Percentiles rank a stretch among this genome's conserved stretches.
phyloP scores from a whole-genome alignment of 2,888 invertebrate species.

The Meta bourneti region DNA sequence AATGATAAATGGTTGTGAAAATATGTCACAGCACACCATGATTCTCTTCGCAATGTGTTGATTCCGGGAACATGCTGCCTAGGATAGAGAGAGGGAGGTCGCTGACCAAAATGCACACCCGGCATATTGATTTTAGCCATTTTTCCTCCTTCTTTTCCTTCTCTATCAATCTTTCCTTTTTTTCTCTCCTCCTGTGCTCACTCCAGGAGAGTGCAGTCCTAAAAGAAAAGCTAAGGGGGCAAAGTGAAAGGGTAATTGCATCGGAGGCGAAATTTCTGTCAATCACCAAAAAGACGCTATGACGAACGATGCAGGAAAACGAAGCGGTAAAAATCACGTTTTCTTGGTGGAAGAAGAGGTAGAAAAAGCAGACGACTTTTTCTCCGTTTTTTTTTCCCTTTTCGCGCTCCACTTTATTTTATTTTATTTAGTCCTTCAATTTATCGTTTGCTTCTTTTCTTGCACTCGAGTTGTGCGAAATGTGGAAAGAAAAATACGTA shows the following conservation, averaged over 20 bases:
- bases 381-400: neutral
- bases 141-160: neutral
- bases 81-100: neutral
- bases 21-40: neutral
- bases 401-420: slow-evolving; percentile 37
- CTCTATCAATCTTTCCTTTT: slow-evolving; percentile 23
- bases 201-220: slow-evolving; percentile 14
- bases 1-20: no score
- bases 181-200: slow-evolving; percentile 4
- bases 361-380: slow-evolving; percentile 35
- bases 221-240: slow-evolving; percentile 35
- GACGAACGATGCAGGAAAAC: slow-evolving; percentile 43
- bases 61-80: slow-evolving; percentile 28
- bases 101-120: slow-evolving; percentile 28
- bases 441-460: slow-evolving; percentile 49
- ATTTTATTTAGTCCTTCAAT: slow-evolving; percentile 49
- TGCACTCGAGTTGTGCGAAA: neutral
- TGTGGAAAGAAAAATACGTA: slow-evolving; percentile 13
- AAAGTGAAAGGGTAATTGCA: slow-evolving; percentile 72
- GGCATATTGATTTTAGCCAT: slow-evolving; percentile 49
- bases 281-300: slow-evolving; percentile 54
- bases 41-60: slow-evolving; percentile 39
- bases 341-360: neutral
- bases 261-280: slow-evolving; percentile 69
- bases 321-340: slow-evolving; percentile 72